Evolutionary conservation across 2,113 vertebrate genomes (phyloP).

Genomic region (Hucho hucho): DNA sequence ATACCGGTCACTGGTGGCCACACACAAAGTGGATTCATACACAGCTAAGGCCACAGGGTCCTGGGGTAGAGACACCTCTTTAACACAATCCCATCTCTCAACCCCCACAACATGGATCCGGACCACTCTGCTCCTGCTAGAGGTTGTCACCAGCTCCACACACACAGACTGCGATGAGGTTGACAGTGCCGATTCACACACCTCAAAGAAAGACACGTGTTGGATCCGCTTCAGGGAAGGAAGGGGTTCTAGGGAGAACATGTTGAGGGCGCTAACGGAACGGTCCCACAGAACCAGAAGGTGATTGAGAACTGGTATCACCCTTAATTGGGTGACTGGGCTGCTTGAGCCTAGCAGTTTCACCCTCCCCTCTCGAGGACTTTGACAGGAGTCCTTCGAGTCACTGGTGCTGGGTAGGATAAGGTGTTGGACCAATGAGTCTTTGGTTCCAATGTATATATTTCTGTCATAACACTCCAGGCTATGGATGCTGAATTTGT

Average conservation of each 20-base stretch:
- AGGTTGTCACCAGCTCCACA: slow-evolving; percentile 61
- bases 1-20: slow-evolving; percentile 61
- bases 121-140: slow-evolving; percentile 56
- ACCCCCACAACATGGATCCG: slow-evolving; percentile 57
- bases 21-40: slow-evolving; percentile 54
- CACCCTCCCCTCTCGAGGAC: slow-evolving; percentile 41
- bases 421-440: slow-evolving; percentile 61
- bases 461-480: slow-evolving; percentile 52
- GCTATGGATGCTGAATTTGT: slow-evolving; percentile 14
- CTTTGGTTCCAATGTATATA: slow-evolving; percentile 65
- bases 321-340: slow-evolving; percentile 54
- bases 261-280: slow-evolving; percentile 61
- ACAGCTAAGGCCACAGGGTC: slow-evolving; percentile 61
- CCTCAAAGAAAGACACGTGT: slow-evolving; percentile 3
- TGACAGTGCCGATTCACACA: neutral
- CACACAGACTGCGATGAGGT: neutral
- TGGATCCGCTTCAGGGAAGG: slow-evolving; percentile 41
- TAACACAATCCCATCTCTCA: slow-evolving; percentile 69
- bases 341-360: slow-evolving; percentile 65
- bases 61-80: slow-evolving; percentile 59
- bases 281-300: slow-evolving; percentile 68
- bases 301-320: slow-evolving; percentile 65
- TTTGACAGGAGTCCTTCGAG: slow-evolving; percentile 5
- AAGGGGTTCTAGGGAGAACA: slow-evolving; percentile 69
- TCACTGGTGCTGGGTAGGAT: slow-evolving; percentile 23